Base-by-base conservation (phyloP, 2,888 invertebrate genomes). In the Pandemis cinnamomeana region DNA sequence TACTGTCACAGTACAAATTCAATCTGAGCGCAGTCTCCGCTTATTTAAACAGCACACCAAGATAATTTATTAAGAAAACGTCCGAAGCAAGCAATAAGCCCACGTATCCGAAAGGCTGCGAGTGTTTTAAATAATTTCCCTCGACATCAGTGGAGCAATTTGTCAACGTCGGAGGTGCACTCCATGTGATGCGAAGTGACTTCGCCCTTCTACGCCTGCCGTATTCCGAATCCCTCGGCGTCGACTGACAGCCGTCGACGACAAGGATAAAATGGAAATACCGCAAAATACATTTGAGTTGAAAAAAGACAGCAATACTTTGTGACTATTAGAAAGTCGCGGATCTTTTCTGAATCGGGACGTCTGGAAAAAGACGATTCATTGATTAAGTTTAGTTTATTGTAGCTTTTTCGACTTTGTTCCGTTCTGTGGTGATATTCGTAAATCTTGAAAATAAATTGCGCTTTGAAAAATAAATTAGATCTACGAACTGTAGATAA, bases 101-200 rank as follows among this genome's bases (percentile, higher is more conserved):
- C 15, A 60, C 72, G 67, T 51, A 46, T 72, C 44, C 55, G n/a
- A 44, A 41, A 67, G 67, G 51, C 67, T 67, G 51, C 11, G 67
- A 83, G 81, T 83, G 80, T 83, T 88, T 87, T 83, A 86, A 85
- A 87, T 87, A 86, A 88, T 86, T 87, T 86, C 85, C 85, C 88
- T 79, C 76, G 86, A 81, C 81, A 81, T 82, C 78, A 77, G 77
- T 74, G 61, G 78, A 77, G 80, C 80, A 85, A 88, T 88, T 88
- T 88, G 86, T 88, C 88, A 88, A 86, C 79, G 86, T 88, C 87
- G 78, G 73, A 60, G 63, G 64, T 63, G 64, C 51, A 68, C 69
- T 74, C 71, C 71, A 69, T 71, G 68, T 63, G 71, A 69, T 58
- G 48, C 63, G 36, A 20, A 72, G 67, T 75, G 75, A 71, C 70